These are phyloP conservation scores for Gymnorhina tibicen DNA, from an alignment of 2,113 vertebrate genomes.

Conservation along the genomic window DNA sequence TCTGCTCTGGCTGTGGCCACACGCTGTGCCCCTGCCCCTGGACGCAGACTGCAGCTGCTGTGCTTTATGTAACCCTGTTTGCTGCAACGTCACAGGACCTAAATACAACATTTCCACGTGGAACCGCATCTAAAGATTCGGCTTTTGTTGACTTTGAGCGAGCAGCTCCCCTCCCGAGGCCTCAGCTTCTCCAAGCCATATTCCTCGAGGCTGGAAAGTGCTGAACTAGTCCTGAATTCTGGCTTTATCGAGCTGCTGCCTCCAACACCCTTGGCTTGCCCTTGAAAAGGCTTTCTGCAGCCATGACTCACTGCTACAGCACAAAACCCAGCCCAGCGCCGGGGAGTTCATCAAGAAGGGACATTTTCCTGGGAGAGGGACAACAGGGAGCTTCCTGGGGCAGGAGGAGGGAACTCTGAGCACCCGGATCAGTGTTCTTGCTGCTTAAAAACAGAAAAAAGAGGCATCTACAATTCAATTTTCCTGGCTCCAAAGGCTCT, in stretches of 20 bases:
- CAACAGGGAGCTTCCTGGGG: neutral
- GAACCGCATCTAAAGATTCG: neutral
- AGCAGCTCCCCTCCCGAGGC: neutral
- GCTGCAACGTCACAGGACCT: neutral
- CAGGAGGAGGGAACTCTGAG: neutral
- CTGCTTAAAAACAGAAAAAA: neutral
- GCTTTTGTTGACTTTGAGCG: neutral
- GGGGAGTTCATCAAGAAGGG: neutral
- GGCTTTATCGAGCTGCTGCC: neutral
- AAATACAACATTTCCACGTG: neutral
- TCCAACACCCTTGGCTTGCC: slow-evolving; percentile 52
- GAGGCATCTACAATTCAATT: neutral
- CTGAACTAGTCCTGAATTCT: neutral
- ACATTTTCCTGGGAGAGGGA: neutral
- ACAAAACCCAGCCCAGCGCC: neutral
- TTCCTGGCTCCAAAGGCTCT: neutral
- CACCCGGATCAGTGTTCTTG: neutral
- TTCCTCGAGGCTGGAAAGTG: neutral
- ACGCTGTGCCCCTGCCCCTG: neutral
- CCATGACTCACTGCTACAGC: slow-evolving; percentile 39
- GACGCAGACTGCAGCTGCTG: neutral
- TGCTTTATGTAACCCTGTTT: neutral
- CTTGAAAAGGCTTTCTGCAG: slow-evolving; percentile 52
- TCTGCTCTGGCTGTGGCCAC: accelerated
- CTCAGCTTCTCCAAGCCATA: neutral